Percentiles rank a stretch among this genome's conserved stretches.
Evolutionary conservation across 1,140 invertebrate genomes (phyloP).

Genomic region (Drosophila oshimai): DNA sequence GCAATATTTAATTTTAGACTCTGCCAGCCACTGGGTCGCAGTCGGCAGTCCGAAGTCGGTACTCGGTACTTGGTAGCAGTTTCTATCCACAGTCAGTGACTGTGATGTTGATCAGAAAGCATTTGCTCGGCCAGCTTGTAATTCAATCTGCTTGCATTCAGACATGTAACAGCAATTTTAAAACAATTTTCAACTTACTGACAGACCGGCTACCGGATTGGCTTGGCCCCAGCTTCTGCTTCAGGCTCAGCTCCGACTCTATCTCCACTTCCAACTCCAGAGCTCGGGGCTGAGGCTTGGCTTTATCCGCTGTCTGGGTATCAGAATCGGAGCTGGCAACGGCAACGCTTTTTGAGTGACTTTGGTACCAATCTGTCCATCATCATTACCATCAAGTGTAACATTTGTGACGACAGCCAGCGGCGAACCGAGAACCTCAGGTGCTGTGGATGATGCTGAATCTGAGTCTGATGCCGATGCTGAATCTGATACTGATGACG

Average conservation of each 20-base stretch:
- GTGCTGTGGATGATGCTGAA: constrained; percentile 33
- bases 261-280: not conserved
- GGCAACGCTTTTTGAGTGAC: constrained; percentile 80
- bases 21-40: constrained; percentile 20
- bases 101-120: constrained; percentile 41
- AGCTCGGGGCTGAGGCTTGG: constrained; percentile 34
- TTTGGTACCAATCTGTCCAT: constrained; percentile 83
- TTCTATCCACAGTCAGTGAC: constrained; percentile 16
- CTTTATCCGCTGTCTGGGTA: constrained; percentile 37
- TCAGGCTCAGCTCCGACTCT: not conserved
- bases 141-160: constrained; percentile 82
- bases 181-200: constrained; percentile 82
- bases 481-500: constrained; percentile 14
- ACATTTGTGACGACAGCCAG: constrained; percentile 80
- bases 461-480: constrained; percentile 4
- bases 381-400: constrained; percentile 82
- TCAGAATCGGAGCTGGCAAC: constrained; percentile 54
- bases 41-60: constrained; percentile 24
- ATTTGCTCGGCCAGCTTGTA: constrained; percentile 69
- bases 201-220: constrained; percentile 80
- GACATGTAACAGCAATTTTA: constrained; percentile 82
- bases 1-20: constrained; percentile 70
- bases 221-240: constrained; percentile 44
- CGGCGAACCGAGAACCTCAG: constrained; percentile 61
- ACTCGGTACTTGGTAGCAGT: constrained; percentile 30